These are phyloP conservation scores for Dasypus novemcinctus DNA, from an alignment of 2,113 vertebrate species.

Conservation along the genomic window DNA sequence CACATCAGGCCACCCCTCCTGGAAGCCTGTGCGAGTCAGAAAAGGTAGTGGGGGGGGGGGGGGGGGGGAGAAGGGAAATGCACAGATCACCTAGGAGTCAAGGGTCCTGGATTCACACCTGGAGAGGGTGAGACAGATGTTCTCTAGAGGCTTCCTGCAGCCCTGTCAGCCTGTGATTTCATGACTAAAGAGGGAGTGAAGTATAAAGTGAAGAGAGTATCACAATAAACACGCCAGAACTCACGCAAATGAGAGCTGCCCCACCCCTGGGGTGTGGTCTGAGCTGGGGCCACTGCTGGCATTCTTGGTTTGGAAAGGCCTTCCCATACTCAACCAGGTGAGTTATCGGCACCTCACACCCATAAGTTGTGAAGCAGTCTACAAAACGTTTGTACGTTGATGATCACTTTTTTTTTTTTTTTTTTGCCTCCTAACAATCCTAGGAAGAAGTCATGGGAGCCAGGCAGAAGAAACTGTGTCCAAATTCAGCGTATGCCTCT, in stretches of 20 bases:
- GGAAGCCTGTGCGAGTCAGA: not conserved
- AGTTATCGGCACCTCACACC: not conserved
- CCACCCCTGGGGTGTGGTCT: not conserved
- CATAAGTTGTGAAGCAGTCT: fast-evolving
- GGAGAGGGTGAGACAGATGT: not conserved
- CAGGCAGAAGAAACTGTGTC: not conserved
- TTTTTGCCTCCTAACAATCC: not conserved
- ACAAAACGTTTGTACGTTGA: not conserved
- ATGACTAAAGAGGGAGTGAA: not conserved
- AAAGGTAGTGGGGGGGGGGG: fast-evolving
- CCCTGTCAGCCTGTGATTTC: not conserved
- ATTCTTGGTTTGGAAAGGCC: not conserved
- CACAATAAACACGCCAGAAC: not conserved
- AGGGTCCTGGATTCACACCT: not conserved
- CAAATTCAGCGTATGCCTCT: no score
- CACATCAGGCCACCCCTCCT: not conserved
- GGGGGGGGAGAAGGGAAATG: not conserved
- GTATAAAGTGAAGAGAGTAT: no score
- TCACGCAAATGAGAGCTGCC: not conserved
- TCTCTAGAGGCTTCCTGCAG: not conserved
- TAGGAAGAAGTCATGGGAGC: not conserved
- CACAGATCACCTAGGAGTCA: fast-evolving
- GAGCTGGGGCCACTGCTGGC: not conserved
- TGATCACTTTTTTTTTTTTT: not conserved
- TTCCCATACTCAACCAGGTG: not conserved